phyloP scores from a whole-genome alignment of 92 coral and sea anemone genomes.

The Siderastrea siderea region DNA sequence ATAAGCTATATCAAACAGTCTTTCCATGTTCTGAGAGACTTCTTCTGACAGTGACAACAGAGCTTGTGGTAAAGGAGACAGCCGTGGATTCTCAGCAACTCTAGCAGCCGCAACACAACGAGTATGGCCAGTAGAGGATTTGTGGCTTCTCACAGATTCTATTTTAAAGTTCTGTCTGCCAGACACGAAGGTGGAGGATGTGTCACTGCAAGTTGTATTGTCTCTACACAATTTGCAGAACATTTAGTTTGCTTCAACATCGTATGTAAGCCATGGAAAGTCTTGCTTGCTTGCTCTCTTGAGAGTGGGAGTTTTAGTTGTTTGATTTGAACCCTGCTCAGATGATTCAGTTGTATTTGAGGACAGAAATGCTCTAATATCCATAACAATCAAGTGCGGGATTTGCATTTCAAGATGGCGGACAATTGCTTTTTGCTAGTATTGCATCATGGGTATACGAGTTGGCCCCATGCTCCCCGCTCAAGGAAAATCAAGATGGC shows the following conservation, averaged over 20 bases:
- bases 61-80: too few species aligned
- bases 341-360: too few species aligned
- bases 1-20: too few species aligned
- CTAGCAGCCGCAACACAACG: slow-evolving; percentile 50
- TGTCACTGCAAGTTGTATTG: slow-evolving; percentile 54
- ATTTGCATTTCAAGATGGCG: too few species aligned
- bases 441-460: too few species aligned
- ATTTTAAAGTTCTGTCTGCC: slow-evolving; percentile 54
- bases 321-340: slow-evolving; percentile 40
- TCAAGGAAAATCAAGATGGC: slow-evolving; percentile 46
- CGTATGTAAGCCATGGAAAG: slow-evolving; percentile 55
- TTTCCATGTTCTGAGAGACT: too few species aligned
- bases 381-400: too few species aligned
- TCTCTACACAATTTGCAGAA: slow-evolving; percentile 55
- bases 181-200: slow-evolving; percentile 52
- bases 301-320: slow-evolving; percentile 22
- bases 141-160: slow-evolving; percentile 48
- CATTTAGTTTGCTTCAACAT: slow-evolving; percentile 53
- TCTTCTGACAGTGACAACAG: too few species aligned
- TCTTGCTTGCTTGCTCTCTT: slow-evolving; percentile 42
- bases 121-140: slow-evolving; percentile 45
- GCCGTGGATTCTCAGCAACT: too few species aligned
- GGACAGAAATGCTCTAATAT: too few species aligned
- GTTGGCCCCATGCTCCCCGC: slow-evolving; percentile 40
- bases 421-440: too few species aligned